Conservation (phyloP, 2,113 vertebrate species). For the Phrynocephalus versicolor region DNA sequence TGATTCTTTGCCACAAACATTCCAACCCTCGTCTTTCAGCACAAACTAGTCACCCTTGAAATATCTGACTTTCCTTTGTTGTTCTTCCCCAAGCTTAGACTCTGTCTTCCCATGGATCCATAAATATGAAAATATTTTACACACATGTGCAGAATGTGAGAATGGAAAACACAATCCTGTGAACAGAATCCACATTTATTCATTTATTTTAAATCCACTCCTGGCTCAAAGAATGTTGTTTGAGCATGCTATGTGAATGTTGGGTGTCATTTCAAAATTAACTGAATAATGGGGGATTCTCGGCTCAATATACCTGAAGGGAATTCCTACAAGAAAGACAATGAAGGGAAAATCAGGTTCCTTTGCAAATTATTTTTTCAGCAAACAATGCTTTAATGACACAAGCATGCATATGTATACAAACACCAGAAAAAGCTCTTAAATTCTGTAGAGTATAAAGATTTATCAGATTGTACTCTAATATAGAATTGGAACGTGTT, state of each 20-base stretch:
- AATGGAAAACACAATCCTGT: not conserved
- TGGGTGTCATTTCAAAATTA: not conserved
- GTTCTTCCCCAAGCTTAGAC: not conserved
- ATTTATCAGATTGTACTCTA: constrained; percentile 46
- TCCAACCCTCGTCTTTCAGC: not conserved
- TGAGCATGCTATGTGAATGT: not conserved
- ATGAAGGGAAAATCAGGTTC: constrained; percentile 35
- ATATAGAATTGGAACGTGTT: constrained; percentile 45
- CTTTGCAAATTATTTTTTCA: constrained; percentile 28
- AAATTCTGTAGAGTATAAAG: constrained; percentile 23
- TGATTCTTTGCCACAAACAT: not conserved
- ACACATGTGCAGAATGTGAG: not conserved
- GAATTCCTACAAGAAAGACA: constrained; percentile 21
- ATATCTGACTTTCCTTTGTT: not conserved
- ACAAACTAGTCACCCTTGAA: not conserved
- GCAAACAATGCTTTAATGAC: constrained; percentile 16
- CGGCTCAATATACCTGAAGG: not conserved
- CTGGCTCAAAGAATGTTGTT: not conserved
- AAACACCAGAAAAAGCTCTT: constrained; percentile 9
- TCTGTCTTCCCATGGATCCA: not conserved
- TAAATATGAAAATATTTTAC: not conserved
- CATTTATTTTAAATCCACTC: not conserved
- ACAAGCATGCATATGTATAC: not conserved
- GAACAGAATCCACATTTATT: not conserved
- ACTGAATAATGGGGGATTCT: not conserved